Evolutionary conservation across 2,113 vertebrate genomes (phyloP), one percentile per base, ranked within the genome.

Genomic region (Trogon melanurus): DNA sequence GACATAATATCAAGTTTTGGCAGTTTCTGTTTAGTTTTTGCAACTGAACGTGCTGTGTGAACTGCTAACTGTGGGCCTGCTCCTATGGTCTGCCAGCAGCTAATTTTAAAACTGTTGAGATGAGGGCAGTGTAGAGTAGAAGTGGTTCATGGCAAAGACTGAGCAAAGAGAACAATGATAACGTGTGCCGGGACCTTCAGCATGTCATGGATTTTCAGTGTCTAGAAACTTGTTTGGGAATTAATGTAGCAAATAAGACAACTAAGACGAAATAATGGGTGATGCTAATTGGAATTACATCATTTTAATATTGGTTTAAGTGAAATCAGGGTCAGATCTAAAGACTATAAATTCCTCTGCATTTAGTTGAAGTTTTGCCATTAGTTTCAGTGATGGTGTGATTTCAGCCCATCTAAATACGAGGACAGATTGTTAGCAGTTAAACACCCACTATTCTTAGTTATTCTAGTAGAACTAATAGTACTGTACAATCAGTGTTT

Each of bases 111-210:
- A 51, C 29, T 32, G 29, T 51, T n/a, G 29, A 44, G 14, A 5
- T 13, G 27, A 36, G 29, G 51, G 27, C 65, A 56, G 11, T 4
- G 13, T 65, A 6, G 27, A 60, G 26, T 8, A 17, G 12, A 44
- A 5, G 5, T 30, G n/a, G 22, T 34, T 17, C 3, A 3, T 3
- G 25, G 64, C 22, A 86, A 8, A 10, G 3, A 1, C 6, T 53
- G 50, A 60, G 27, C 16, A n/a, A 36, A 74, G 51, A 69, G 15
- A 29, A 13, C 7, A n/a, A 7, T 17, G 34, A 8, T 7, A 51
- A 54, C 41, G 3, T 58, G 8, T 29, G 20, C 25, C 20, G 5
- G 48, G 27, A 45, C 30, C 18, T 79, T 47, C 38, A 65, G 13
- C 44, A 13, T 9, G 6, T 1, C 3, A 15, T 38, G 5, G 38